Conservation (phyloP, 2,797 vertebrate species). For the Galaxias olidus region DNA sequence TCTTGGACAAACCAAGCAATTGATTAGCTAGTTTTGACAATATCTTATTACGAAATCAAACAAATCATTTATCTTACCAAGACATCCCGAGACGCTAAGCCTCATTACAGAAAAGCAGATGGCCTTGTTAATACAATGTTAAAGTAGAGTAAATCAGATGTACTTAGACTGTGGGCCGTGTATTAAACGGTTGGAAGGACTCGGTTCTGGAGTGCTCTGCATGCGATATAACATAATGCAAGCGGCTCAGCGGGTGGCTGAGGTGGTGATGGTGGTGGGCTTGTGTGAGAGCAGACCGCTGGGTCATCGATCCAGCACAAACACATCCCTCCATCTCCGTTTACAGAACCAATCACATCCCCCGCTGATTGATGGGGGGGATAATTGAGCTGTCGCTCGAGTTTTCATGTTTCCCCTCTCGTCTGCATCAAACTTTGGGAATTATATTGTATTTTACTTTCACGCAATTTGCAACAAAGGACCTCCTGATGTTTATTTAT, state of each 20-base stretch:
- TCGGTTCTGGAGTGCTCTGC: constrained; percentile 1
- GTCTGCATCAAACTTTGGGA: constrained; percentile 57
- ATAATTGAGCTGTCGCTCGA: constrained; percentile 75
- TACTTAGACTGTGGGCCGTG: too few species aligned
- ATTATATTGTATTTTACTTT: constrained; percentile 74
- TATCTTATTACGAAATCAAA: too few species aligned
- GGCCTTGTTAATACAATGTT: too few species aligned
- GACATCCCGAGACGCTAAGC: too few species aligned
- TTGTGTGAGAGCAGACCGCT: constrained; percentile 57
- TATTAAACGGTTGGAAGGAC: neutral
- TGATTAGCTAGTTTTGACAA: too few species aligned
- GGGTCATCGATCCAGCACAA: constrained; percentile 71
- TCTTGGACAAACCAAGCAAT: too few species aligned
- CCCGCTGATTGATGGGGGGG: constrained; percentile 73
- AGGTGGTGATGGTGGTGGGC: constrained; percentile 54
- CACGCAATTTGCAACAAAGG: constrained; percentile 65
- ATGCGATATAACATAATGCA: constrained; percentile 35
- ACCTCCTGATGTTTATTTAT: constrained; percentile 69
- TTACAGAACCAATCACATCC: constrained; percentile 72
- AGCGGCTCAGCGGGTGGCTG: constrained; percentile 30
- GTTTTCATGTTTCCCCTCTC: constrained; percentile 67
- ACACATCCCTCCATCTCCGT: constrained; percentile 66
- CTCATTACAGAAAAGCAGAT: too few species aligned
- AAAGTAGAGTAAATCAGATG: too few species aligned
- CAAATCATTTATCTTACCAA: too few species aligned